A percentile compares a stretch with the other conserved stretches of the same genome.
Evolutionary conservation across 2,113 vertebrate species (phyloP).

Genomic region (Misgurnus mizolepis): DNA sequence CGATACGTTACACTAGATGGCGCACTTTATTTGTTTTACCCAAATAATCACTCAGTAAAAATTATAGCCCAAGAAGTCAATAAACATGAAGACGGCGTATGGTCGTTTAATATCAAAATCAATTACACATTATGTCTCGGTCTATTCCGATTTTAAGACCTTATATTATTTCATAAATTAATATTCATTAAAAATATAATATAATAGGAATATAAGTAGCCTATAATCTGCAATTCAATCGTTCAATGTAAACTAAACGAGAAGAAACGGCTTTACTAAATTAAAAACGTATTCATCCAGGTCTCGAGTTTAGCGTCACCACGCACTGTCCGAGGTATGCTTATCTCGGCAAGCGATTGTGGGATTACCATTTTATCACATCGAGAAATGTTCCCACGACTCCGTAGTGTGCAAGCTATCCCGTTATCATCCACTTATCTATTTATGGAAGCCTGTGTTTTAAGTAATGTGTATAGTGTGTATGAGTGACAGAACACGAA

Average conservation of each 20-base stretch:
- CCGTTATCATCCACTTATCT: slow-evolving; percentile 39
- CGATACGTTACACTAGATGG: no score
- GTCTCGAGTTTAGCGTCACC: neutral
- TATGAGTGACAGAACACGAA: neutral
- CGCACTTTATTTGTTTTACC: no score
- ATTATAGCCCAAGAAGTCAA: no score
- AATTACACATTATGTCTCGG: no score
- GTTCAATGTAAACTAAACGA: neutral
- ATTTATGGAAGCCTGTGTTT: slow-evolving; percentile 41
- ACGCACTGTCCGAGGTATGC: neutral
- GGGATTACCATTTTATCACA: slow-evolving; percentile 21
- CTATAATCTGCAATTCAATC: no score
- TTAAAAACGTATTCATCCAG: neutral
- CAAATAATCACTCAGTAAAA: no score
- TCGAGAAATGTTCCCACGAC: slow-evolving; percentile 22
- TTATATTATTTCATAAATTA: no score
- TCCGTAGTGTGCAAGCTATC: neutral
- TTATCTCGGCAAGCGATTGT: slow-evolving; percentile 11
- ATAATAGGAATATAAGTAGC: no score
- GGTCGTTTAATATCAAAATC: no score
- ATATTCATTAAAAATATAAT: no score
- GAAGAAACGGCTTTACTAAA: neutral
- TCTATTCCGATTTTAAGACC: no score
- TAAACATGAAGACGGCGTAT: no score
- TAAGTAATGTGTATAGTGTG: neutral